Conservation (phyloP, 2,797 vertebrate genomes). For the Siniperca scherzeri region DNA sequence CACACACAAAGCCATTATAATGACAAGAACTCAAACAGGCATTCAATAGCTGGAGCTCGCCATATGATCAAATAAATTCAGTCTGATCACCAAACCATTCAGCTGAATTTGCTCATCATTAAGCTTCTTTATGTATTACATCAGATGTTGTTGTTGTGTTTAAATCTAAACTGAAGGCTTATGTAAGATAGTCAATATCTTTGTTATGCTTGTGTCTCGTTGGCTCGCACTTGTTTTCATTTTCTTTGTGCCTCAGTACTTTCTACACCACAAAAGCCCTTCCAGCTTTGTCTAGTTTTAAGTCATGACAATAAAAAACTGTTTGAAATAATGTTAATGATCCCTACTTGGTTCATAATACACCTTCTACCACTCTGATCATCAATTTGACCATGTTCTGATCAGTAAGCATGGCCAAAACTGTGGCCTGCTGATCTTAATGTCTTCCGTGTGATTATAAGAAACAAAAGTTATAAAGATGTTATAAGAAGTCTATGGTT, state of each 20-base stretch:
- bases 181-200: background rate
- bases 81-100: constrained; percentile 42
- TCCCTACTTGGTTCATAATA: background rate
- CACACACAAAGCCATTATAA: constrained; percentile 6
- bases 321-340: constrained; percentile 14
- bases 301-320: background rate
- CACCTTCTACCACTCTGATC: background rate
- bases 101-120: constrained; percentile 20
- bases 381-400: background rate
- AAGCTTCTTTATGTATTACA: constrained; percentile 33
- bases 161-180: constrained; percentile 18
- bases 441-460: constrained; percentile 3
- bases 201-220: constrained; percentile 27
- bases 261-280: background rate
- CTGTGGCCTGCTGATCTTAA: background rate
- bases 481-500: constrained; percentile 7
- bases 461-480: background rate
- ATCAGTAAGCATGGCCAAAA: background rate
- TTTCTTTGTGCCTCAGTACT: constrained; percentile 10
- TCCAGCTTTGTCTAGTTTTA: constrained; percentile 5
- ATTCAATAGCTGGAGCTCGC: constrained; percentile 29
- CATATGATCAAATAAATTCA: constrained; percentile 34
- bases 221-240: background rate
- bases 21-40: constrained; percentile 28
- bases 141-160: constrained; percentile 36